These are phyloP conservation scores for Cheilosia pagana DNA, from an alignment of 2,888 invertebrate genomes.

Conservation along the genomic window DNA sequence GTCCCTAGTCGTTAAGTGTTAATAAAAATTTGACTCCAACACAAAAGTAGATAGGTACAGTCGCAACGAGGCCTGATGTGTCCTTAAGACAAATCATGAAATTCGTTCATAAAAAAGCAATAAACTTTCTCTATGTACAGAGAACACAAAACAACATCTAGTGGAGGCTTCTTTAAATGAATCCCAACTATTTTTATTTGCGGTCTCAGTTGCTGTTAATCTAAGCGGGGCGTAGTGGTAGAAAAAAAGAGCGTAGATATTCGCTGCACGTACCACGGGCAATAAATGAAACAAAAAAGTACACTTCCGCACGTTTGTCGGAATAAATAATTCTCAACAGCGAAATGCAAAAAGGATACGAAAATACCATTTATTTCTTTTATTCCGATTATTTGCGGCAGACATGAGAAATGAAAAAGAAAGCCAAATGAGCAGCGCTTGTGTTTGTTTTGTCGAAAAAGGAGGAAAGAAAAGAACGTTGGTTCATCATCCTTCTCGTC, in stretches of 20 bases:
- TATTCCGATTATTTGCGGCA: constrained; percentile 69
- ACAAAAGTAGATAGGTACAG: neutral
- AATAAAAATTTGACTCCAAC: constrained; percentile 40
- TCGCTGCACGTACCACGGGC: constrained; percentile 65
- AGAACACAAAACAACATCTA: constrained; percentile 44
- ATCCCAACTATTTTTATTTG: constrained; percentile 68
- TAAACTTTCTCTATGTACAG: neutral
- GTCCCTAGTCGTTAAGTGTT: constrained; percentile 36
- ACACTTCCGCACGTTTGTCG: constrained; percentile 71
- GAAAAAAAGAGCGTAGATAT: constrained; percentile 23
- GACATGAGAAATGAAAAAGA: constrained; percentile 57
- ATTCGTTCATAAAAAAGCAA: constrained; percentile 66
- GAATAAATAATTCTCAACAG: constrained; percentile 68
- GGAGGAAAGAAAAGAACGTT: constrained; percentile 39
- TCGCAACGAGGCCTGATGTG: constrained; percentile 33
- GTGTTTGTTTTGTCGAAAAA: constrained; percentile 45
- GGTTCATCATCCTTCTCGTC: constrained; percentile 32
- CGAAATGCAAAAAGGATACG: constrained; percentile 48
- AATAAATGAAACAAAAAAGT: constrained; percentile 69
- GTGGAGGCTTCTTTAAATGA: constrained; percentile 40
- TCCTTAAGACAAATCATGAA: constrained; percentile 50
- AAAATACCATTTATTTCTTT: constrained; percentile 49
- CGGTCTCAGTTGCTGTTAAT: constrained; percentile 34
- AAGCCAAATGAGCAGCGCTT: constrained; percentile 69
- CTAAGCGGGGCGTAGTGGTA: neutral